A percentile compares a stretch with the other conserved stretches of the same genome.
Evolutionary conservation across 2,797 vertebrate species (phyloP).

Genomic region (Acanthurus leucopareius): DNA sequence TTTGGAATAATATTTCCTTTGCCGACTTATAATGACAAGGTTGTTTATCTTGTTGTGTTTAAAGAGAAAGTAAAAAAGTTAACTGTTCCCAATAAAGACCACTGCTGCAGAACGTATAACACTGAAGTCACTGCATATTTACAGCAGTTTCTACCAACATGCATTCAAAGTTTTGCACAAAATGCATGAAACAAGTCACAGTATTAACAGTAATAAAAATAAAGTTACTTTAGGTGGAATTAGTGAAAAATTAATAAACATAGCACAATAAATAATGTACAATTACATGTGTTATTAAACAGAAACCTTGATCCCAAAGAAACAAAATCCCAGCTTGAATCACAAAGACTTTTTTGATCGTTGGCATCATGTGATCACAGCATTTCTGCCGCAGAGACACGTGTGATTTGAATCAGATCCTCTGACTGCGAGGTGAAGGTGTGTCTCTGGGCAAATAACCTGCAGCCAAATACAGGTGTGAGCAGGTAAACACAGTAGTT

Average conservation of each 20-base stretch:
- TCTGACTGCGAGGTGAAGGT: conserved; percentile 8
- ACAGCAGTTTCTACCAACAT: not conserved
- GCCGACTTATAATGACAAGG: not conserved
- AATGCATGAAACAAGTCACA: not conserved
- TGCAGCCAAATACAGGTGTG: not conserved
- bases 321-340: conserved; percentile 21
- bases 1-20: conserved; percentile 4
- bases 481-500: not conserved
- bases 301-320: not conserved
- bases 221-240: not conserved
- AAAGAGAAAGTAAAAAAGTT: not conserved
- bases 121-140: not conserved
- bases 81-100: not conserved
- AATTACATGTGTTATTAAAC: not conserved
- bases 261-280: no score
- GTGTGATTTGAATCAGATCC: conserved; percentile 4
- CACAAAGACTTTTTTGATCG: conserved; percentile 63
- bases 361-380: conserved; percentile 36
- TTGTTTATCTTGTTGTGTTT: not conserved
- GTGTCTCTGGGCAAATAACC: conserved; percentile 10
- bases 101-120: not conserved
- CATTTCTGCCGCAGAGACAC: not conserved
- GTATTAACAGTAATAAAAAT: not conserved
- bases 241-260: no score
- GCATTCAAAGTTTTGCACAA: not conserved